A percentile compares a stretch with the other conserved stretches of the same genome.
Evolutionary conservation across 2,113 vertebrate species (phyloP).

Genomic region (Hydrochoerus hydrochaeris): DNA sequence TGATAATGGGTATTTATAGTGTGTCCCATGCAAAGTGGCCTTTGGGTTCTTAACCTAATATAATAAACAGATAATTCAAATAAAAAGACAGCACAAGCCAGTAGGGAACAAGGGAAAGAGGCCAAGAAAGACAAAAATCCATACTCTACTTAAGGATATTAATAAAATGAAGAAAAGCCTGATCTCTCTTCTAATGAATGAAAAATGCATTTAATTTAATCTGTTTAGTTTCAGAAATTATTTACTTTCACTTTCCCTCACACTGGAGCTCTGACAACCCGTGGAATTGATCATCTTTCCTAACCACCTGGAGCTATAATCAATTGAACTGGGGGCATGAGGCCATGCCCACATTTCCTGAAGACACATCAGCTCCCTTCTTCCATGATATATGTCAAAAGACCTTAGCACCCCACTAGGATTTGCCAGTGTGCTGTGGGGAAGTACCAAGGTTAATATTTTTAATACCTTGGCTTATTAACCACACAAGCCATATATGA

Average conservation of each 20-base stretch:
- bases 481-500: not conserved
- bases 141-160: conserved; percentile 74
- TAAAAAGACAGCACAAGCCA: conserved; percentile 78
- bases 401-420: not conserved
- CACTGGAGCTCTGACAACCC: conserved; percentile 18
- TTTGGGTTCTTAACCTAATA: conserved; percentile 79
- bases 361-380: not conserved
- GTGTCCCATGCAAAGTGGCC: conserved; percentile 72
- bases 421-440: not conserved
- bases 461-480: conserved; percentile 31
- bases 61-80: conserved; percentile 83
- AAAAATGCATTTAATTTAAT: conserved; percentile 82
- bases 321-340: not conserved
- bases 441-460: not conserved
- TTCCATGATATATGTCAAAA: not conserved
- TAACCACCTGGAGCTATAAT: not conserved
- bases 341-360: not conserved
- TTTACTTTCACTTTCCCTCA: conserved; percentile 55
- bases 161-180: conserved; percentile 72
- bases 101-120: conserved; percentile 65
- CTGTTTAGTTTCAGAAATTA: conserved; percentile 75
- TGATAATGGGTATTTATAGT: conserved; percentile 80
- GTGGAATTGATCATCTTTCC: conserved; percentile 50
- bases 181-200: conserved; percentile 64
- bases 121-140: conserved; percentile 79